Conservation (phyloP, 1,140 invertebrate genomes). For the Drosophila simulans region DNA sequence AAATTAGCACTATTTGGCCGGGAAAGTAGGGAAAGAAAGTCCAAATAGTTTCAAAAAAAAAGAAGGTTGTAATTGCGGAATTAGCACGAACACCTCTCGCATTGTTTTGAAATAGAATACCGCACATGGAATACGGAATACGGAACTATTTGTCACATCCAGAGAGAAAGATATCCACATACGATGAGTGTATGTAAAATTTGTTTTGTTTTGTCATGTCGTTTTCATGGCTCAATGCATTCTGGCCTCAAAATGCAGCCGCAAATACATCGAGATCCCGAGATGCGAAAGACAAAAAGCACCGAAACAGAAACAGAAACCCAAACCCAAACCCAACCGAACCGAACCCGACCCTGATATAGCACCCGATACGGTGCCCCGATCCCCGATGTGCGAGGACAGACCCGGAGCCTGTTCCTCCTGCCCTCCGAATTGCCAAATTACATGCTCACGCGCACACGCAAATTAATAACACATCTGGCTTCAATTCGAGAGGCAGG, state of each 20-base stretch:
- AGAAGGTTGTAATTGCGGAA: slow-evolving; percentile 66
- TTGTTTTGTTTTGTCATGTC: slow-evolving; percentile 84
- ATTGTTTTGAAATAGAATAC: slow-evolving; percentile 67
- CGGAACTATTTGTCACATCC: slow-evolving; percentile 66
- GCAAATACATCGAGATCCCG: slow-evolving; percentile 43
- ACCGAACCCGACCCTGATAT: slow-evolving; percentile 15
- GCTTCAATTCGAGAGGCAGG: slow-evolving; percentile 48
- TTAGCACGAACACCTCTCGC: slow-evolving; percentile 63
- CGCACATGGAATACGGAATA: slow-evolving; percentile 10
- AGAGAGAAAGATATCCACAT: slow-evolving; percentile 9
- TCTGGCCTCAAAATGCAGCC: slow-evolving; percentile 30
- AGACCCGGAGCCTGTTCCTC: slow-evolving; percentile 3
- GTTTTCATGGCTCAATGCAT: slow-evolving; percentile 81
- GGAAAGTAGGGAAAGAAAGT: neutral
- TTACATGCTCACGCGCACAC: slow-evolving; percentile 84
- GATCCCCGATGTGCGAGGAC: slow-evolving; percentile 2
- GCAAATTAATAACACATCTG: slow-evolving; percentile 84
- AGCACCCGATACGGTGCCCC: slow-evolving; percentile 5
- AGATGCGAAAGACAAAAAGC: slow-evolving; percentile 20
- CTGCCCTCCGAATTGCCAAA: slow-evolving; percentile 52
- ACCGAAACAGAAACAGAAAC: slow-evolving; percentile 6
- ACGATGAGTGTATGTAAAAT: slow-evolving; percentile 65
- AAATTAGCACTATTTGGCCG: slow-evolving; percentile 52
- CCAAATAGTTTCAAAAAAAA: neutral
- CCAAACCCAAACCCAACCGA: slow-evolving; percentile 2